These are phyloP conservation scores for Leiothrix lutea DNA, from an alignment of 2,113 vertebrate genomes.

Conservation along the genomic window DNA sequence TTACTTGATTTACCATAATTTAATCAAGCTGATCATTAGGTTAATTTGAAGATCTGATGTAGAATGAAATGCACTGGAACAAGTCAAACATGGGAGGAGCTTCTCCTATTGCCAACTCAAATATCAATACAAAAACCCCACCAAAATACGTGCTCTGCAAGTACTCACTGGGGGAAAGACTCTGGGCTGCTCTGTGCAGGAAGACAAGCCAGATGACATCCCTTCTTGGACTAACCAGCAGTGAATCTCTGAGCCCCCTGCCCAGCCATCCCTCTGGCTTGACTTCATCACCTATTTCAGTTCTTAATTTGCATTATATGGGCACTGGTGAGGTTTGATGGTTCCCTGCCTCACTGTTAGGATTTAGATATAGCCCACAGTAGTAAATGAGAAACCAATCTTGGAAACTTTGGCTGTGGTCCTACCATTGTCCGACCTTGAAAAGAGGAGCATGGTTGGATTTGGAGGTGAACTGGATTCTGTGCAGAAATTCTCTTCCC, in stretches of 20 bases:
- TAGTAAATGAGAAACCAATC: not conserved
- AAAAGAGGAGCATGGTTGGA: not conserved
- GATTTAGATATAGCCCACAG: not conserved
- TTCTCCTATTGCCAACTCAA: conserved; percentile 2
- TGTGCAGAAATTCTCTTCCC: not conserved
- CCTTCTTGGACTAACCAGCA: not conserved
- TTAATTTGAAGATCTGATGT: conserved; percentile 22
- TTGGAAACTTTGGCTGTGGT: not conserved
- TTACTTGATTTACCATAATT: conserved; percentile 35
- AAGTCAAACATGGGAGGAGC: conserved; percentile 6
- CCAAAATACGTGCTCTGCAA: not conserved
- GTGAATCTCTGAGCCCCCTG: not conserved
- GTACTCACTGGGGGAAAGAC: not conserved
- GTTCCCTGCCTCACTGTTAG: not conserved
- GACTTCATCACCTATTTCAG: not conserved
- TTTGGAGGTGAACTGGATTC: not conserved
- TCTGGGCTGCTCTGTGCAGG: not conserved
- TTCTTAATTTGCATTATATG: not conserved
- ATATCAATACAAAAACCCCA: not conserved
- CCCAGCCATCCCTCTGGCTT: not conserved
- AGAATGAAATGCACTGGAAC: conserved; percentile 16
- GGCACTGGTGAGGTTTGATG: not conserved
- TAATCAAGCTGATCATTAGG: conserved; percentile 49
- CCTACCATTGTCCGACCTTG: not conserved
- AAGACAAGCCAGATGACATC: conserved; percentile 23